Evolutionary conservation across 2,888 invertebrate species (phyloP).

Genomic region (Dermolepida albohirtum): DNA sequence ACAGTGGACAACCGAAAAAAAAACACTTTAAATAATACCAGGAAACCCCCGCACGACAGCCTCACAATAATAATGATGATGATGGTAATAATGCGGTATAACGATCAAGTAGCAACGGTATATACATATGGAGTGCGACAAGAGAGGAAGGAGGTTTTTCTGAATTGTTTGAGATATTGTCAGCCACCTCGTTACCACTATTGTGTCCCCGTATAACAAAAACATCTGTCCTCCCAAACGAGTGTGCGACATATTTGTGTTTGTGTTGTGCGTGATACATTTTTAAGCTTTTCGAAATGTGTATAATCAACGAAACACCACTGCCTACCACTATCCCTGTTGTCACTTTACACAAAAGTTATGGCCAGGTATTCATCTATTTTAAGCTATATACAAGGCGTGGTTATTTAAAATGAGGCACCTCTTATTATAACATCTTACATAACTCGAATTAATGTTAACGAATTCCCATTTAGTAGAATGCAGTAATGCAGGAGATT

Average conservation of each 20-base stretch:
- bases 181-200: constrained; percentile 37
- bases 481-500: too few species aligned
- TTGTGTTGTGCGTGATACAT: neutral
- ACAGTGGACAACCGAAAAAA: constrained; percentile 18
- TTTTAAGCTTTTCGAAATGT: constrained; percentile 17
- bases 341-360: too few species aligned
- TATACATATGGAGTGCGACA: neutral
- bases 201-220: constrained; percentile 23
- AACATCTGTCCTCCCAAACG: constrained; percentile 38
- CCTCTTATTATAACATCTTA: too few species aligned
- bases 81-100: constrained; percentile 33
- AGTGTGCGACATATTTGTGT: constrained; percentile 24
- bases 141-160: constrained; percentile 25
- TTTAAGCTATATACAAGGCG: too few species aligned
- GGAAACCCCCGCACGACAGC: constrained; percentile 30
- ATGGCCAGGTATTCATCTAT: too few species aligned
- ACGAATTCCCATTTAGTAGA: too few species aligned
- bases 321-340: too few species aligned
- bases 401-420: too few species aligned
- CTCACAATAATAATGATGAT: constrained; percentile 29
- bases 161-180: constrained; percentile 44
- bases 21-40: constrained; percentile 9
- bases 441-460: too few species aligned
- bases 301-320: constrained; percentile 27
- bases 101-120: constrained; percentile 31